Conservation (phyloP, 2,113 vertebrate genomes). For the Psilopsiagon aymara region DNA sequence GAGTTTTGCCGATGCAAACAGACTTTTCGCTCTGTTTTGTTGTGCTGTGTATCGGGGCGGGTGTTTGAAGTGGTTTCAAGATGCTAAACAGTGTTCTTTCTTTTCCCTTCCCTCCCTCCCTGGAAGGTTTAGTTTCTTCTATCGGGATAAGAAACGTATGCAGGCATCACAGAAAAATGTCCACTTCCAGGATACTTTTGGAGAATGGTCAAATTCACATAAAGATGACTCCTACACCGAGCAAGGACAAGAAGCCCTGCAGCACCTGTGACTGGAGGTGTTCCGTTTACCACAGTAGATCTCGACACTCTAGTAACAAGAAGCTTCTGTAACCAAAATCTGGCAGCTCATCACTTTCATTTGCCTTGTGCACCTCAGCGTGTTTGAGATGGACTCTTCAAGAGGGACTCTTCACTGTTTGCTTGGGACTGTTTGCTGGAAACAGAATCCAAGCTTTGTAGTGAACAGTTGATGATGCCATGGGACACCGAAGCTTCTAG, state of each 20-base stretch:
- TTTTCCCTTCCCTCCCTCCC: not conserved
- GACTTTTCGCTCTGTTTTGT: conserved; percentile 29
- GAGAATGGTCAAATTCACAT: conserved; percentile 84
- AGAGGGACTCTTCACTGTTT: conserved; percentile 19
- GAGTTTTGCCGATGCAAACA: conserved; percentile 26
- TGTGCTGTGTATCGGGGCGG: not conserved
- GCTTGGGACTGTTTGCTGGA: conserved; percentile 32
- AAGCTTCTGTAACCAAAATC: not conserved
- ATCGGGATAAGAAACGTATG: conserved; percentile 88
- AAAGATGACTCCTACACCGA: conserved; percentile 87
- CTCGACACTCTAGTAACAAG: not conserved
- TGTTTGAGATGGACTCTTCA: not conserved
- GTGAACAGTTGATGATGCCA: conserved; percentile 31
- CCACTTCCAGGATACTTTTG: conserved; percentile 77
- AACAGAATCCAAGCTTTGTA: conserved; percentile 46
- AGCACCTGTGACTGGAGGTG: conserved; percentile 84
- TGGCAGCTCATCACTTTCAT: not conserved
- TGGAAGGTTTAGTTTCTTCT: conserved; percentile 97
- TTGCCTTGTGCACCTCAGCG: not conserved
- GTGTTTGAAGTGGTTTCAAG: not conserved
- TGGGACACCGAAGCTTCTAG: conserved; percentile 41
- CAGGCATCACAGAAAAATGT: conserved; percentile 70
- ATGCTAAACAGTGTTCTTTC: not conserved
- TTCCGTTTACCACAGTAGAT: not conserved
- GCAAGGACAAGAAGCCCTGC: conserved; percentile 93